A percentile compares a stretch with the other conserved stretches of the same genome.
These are phyloP conservation scores for Chelidonichthys spinosus DNA, from an alignment of 2,797 vertebrate species.

Conservation along the genomic window DNA sequence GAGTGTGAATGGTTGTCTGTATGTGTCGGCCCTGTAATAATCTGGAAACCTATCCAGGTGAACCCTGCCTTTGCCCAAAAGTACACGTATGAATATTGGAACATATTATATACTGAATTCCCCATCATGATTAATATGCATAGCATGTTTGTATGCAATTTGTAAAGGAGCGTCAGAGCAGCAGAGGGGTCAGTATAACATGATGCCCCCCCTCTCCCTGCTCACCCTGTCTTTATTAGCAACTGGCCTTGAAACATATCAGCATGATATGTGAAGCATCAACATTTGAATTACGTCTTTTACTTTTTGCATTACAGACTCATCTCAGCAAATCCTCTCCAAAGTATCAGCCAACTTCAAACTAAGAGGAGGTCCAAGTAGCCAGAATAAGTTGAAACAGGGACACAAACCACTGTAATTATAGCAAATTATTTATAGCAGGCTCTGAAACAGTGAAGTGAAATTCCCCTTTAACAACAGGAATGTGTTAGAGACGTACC, in stretches of 20 bases:
- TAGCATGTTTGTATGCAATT: background rate
- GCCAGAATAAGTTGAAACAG: background rate
- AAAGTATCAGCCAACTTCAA: slow-evolving; percentile 5
- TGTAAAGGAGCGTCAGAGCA: background rate
- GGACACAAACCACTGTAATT: slow-evolving; percentile 18
- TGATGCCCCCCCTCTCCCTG: background rate
- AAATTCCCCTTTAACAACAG: slow-evolving; percentile 48
- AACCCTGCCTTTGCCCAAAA: too few species aligned
- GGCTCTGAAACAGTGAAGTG: slow-evolving; percentile 11
- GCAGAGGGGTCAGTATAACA: background rate
- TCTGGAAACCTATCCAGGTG: too few species aligned
- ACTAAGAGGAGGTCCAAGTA: slow-evolving; percentile 11
- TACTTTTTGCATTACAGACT: background rate
- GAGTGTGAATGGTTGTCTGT: too few species aligned
- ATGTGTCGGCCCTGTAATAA: too few species aligned
- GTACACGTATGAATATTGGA: background rate
- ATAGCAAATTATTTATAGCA: slow-evolving; percentile 22
- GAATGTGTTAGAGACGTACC: slow-evolving; percentile 23
- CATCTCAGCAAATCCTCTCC: background rate
- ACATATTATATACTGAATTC: background rate
- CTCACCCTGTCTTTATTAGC: background rate
- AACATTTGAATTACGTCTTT: background rate
- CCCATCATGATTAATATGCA: background rate
- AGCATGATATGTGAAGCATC: background rate
- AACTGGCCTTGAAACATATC: background rate